Evolutionary conservation across 2,113 vertebrate genomes (phyloP).

Genomic region (Theristicus caerulescens): DNA sequence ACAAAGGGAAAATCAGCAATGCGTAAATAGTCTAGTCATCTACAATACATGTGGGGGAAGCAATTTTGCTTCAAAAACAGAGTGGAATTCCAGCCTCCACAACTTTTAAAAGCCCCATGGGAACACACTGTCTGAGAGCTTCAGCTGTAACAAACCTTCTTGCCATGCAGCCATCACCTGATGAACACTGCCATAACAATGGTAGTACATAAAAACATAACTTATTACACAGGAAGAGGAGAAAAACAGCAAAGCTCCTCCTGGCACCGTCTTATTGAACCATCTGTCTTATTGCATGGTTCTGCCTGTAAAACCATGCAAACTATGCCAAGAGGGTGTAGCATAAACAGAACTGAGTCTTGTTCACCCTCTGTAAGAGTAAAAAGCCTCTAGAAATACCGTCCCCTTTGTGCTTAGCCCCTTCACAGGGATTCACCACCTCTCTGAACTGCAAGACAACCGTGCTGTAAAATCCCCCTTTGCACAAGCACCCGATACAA

Average conservation of each 20-base stretch:
- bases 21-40: neutral
- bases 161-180: constrained; percentile 43
- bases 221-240: constrained; percentile 21
- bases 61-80: neutral
- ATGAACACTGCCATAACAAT: neutral
- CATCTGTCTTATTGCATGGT: constrained; percentile 55
- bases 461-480: neutral
- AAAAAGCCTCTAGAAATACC: neutral
- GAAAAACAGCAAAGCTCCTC: constrained; percentile 59
- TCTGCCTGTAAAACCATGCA: constrained; percentile 48
- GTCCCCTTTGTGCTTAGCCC: neutral
- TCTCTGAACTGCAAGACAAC: neutral
- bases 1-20: constrained; percentile 6
- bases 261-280: constrained; percentile 36
- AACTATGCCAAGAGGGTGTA: constrained; percentile 56
- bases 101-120: constrained; percentile 46
- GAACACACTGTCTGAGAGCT: constrained; percentile 24
- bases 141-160: neutral
- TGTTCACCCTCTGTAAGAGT: constrained; percentile 8
- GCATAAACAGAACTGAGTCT: constrained; percentile 51
- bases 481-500: neutral
- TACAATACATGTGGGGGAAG: neutral
- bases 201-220: neutral
- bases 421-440: neutral
- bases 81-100: constrained; percentile 50